These are phyloP conservation scores for Peromyscus nudipes DNA, from an alignment of 2,797 vertebrate genomes.

Conservation along the genomic window DNA sequence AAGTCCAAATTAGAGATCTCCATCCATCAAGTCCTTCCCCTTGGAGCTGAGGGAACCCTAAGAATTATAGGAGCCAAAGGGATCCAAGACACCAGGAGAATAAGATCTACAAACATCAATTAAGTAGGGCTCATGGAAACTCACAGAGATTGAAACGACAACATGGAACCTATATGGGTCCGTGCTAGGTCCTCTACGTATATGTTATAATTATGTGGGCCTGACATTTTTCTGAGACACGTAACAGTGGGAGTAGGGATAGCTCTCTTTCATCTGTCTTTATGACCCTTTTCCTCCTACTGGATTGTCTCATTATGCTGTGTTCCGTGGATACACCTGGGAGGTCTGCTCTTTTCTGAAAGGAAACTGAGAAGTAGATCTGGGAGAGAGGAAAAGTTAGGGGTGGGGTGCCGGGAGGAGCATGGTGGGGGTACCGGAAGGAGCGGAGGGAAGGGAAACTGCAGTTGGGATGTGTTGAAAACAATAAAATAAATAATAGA, in stretches of 20 bases:
- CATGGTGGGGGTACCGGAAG: neutral
- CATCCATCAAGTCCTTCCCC: neutral
- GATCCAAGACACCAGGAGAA: neutral
- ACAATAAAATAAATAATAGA: neutral
- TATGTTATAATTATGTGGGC: neutral
- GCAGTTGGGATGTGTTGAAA: neutral
- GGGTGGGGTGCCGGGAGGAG: neutral
- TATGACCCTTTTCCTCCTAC: neutral
- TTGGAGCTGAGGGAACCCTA: neutral
- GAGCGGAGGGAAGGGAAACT: neutral
- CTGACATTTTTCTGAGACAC: neutral
- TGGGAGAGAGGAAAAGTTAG: too few species aligned
- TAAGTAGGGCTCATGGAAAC: neutral
- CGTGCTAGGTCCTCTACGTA: neutral
- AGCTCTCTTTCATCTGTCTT: neutral
- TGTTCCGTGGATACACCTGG: neutral
- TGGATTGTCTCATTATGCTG: neutral
- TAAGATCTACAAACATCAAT: neutral
- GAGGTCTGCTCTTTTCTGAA: neutral
- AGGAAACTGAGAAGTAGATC: too few species aligned
- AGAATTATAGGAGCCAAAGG: neutral
- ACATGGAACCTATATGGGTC: neutral
- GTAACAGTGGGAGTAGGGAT: neutral
- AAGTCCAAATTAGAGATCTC: neutral
- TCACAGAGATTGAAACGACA: neutral